A percentile compares a stretch with the other conserved stretches of the same genome.
phyloP scores from a whole-genome alignment of 2,888 invertebrate species.

The Gandaritis pyraliata region DNA sequence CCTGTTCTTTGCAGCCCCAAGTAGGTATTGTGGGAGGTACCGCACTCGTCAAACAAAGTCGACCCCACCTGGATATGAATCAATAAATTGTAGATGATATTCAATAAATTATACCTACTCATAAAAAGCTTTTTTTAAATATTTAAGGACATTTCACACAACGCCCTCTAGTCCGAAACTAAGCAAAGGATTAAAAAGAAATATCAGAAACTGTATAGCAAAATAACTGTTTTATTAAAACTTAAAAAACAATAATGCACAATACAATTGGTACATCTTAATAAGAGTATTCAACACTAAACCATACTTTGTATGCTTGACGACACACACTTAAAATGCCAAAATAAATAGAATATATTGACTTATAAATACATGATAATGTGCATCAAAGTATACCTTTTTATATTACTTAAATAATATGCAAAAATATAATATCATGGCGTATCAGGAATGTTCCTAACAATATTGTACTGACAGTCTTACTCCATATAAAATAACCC shows the following conservation, averaged over 20 bases:
- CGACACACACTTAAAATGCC: conserved; percentile 34
- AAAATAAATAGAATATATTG: conserved; percentile 28
- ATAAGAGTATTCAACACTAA: conserved; percentile 31
- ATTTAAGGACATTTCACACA: too few relatives aligned
- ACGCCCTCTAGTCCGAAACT: too few relatives aligned
- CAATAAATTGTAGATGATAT: too few relatives aligned
- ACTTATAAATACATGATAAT: conserved; percentile 33
- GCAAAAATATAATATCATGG: conserved; percentile 32
- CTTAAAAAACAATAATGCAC: conserved; percentile 37
- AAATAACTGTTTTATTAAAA: conserved; percentile 45
- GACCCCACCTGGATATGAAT: too few relatives aligned
- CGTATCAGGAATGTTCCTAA: conserved; percentile 46
- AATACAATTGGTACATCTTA: conserved; percentile 21
- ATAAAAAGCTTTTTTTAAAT: conserved; percentile 6
- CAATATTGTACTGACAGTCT: conserved; percentile 44
- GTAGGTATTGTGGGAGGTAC: too few relatives aligned
- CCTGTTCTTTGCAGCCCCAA: too few relatives aligned
- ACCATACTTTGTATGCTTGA: conserved; percentile 31
- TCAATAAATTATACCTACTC: conserved; percentile 62
- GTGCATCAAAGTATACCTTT: conserved; percentile 28
- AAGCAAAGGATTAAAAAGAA: background rate
- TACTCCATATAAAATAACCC: conserved; percentile 22
- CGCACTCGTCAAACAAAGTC: too few relatives aligned
- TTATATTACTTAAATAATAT: conserved; percentile 24
- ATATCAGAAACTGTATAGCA: conserved; percentile 29